phyloP scores from a whole-genome alignment of 2,797 vertebrate species.

The Falco berigora region DNA sequence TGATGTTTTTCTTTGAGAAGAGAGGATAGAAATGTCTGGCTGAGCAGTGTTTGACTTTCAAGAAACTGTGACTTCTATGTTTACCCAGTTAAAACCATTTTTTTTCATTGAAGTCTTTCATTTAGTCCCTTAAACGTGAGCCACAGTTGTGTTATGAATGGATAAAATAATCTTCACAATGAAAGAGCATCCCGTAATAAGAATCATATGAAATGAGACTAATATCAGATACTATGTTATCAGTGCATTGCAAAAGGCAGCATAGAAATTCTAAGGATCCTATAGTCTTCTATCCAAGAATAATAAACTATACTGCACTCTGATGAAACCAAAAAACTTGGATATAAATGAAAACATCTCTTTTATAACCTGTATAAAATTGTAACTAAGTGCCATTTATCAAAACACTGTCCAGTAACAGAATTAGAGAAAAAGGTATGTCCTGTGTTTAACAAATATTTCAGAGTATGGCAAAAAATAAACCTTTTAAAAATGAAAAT shows the following conservation, averaged over 20 bases:
- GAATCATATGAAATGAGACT: background rate
- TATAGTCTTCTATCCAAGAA: background rate
- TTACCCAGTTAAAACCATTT: background rate
- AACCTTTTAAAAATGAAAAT: background rate
- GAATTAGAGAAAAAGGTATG: background rate
- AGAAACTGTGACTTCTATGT: background rate
- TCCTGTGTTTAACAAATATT: background rate
- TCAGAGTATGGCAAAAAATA: background rate
- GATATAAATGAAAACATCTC: background rate
- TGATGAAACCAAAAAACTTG: background rate
- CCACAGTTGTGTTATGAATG: background rate
- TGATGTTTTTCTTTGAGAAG: background rate
- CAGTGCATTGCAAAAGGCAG: background rate
- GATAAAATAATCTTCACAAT: background rate
- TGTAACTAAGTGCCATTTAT: background rate
- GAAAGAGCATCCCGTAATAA: background rate
- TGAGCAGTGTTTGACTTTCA: background rate
- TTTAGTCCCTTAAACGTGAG: background rate
- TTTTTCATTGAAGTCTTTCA: background rate
- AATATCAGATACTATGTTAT: background rate
- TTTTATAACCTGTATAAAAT: background rate
- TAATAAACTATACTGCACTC: background rate
- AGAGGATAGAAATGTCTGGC: background rate
- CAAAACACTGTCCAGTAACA: background rate
- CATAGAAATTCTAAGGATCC: background rate